phyloP scores from a whole-genome alignment of 2,113 vertebrate species.

The Myotis brandtii region DNA sequence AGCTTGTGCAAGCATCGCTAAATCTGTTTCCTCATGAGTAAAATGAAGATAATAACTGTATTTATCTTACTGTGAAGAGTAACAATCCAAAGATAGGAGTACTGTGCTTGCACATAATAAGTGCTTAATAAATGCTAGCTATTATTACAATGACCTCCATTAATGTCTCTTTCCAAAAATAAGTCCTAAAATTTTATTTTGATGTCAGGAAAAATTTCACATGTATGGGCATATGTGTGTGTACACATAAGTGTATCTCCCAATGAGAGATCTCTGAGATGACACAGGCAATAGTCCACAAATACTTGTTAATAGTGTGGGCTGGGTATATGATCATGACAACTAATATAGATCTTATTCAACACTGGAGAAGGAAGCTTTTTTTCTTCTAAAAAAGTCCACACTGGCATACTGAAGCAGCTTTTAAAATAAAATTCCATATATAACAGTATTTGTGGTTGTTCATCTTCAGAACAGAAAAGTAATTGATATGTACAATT shows the following conservation, averaged over 20 bases:
- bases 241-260: not conserved
- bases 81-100: not conserved
- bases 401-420: conserved; percentile 38
- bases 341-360: not conserved
- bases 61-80: conserved; percentile 9
- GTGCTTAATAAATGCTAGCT: not conserved
- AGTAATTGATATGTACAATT: conserved; percentile 81
- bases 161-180: not conserved
- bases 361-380: not conserved
- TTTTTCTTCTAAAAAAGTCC: conserved; percentile 47
- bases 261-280: not conserved
- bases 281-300: not conserved
- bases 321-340: not conserved
- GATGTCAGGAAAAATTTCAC: not conserved
- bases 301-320: not conserved
- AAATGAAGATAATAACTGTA: not conserved
- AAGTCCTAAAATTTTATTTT: conserved; percentile 24
- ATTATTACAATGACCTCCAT: not conserved
- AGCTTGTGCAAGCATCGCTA: not conserved
- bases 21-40: conserved; percentile 9
- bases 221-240: not conserved
- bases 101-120: not conserved
- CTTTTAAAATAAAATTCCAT: conserved; percentile 79
- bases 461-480: conserved; percentile 80
- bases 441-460: conserved; percentile 79